Base-by-base conservation (phyloP, 2,113 vertebrate species). In the Rhinichthys klamathensis region DNA sequence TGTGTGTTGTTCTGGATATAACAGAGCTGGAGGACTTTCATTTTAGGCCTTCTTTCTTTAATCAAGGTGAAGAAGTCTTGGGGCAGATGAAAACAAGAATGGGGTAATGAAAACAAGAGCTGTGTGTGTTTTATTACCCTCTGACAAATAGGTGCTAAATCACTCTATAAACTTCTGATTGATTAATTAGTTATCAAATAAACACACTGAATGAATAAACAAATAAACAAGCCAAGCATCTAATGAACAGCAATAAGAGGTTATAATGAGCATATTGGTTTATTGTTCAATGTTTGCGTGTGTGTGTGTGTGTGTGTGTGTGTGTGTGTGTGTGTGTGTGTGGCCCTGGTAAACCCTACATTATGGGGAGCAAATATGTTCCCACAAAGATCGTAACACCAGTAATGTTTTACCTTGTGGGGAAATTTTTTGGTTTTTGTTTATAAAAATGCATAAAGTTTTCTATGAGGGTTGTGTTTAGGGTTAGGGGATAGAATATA, bases 141-240 rank as follows among this genome's bases (percentile, higher is more conserved):
- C 70, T 73, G 41, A 73, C 70, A 73, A 73, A 54, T 32, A 77
- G 18, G 49, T 77, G 49, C 51, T 56, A 54, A 56, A 56, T 77
- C 18, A 18, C 4, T 56, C 27, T 32, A 56, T 46, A 46, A 73
- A 46, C 41, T 46, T 46, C 41, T 25, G 70, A 46, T 46, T 73
- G 74, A 35, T 77, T 56, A 23, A 77, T 77, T 58, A 54, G 35
- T 77, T 77, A 54, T 56, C 27, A 77, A 77, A 77, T 77, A 32
- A 77, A 23, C 75, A 77, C 75, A 32, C 3, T 56, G 27, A 77
- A 35, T 56, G 30, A 77, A 56, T 54, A 23, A 56, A 23, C 49
- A 77, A 35, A 77, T 49, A 16, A 74, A 46, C 70, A 27, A 74
- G 46, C 70, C 41, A 46, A 74, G 41, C 70, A 44, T 46, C 12